Conservation (phyloP, 2,888 invertebrate genomes). For the Epirrita christyi region DNA sequence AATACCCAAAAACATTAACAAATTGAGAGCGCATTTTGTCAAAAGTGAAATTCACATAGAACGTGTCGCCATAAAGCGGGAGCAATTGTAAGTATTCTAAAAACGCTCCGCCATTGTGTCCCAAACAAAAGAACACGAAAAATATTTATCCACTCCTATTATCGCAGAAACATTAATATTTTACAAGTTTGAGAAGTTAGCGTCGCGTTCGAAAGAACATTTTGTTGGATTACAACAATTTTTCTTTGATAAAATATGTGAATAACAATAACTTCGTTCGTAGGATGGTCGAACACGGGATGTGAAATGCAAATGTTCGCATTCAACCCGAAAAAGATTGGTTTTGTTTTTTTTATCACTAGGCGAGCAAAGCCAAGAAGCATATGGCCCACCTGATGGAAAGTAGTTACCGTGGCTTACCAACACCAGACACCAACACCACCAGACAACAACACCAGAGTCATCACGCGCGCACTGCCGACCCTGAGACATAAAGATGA, state of each 20-base stretch:
- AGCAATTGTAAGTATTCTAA: not conserved
- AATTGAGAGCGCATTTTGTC: constrained; percentile 11
- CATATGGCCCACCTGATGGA: no score
- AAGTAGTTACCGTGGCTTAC: no score
- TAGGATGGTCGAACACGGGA: not conserved
- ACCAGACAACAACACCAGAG: no score
- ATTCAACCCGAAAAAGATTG: not conserved
- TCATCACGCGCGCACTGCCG: no score
- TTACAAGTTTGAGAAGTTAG: constrained; percentile 27
- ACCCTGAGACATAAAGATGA: no score
- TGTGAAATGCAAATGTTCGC: not conserved
- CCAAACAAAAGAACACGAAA: constrained; percentile 21
- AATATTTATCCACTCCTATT: constrained; percentile 22
- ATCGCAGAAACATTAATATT: constrained; percentile 33
- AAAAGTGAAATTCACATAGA: constrained; percentile 6
- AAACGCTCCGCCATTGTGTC: constrained; percentile 14
- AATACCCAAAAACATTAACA: constrained; percentile 14
- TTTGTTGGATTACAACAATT: constrained; percentile 45
- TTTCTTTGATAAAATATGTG: constrained; percentile 46
- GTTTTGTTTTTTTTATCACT: no score
- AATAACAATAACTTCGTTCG: constrained; percentile 44
- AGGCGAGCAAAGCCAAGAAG: no score
- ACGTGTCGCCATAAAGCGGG: constrained; percentile 16
- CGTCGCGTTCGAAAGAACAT: constrained; percentile 38
- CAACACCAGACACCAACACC: no score